Evolutionary conservation across 2,888 invertebrate species (phyloP), one percentile per base, ranked within the genome.

Genomic region (Athetis lepigone): DNA sequence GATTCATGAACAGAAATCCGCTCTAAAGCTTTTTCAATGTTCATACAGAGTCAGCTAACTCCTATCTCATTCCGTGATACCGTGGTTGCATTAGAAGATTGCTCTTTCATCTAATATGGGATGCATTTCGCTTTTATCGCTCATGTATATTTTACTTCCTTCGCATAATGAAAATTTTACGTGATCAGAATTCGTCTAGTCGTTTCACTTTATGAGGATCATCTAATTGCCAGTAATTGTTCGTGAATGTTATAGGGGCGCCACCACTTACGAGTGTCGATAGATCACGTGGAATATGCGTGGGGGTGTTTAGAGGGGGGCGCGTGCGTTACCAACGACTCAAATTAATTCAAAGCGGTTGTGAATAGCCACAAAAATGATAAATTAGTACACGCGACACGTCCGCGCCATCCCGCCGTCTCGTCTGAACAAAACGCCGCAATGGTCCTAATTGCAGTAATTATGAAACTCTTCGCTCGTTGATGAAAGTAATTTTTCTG

Each of bases 401-500:
- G 92, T 92, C 82, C 87, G 78, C 79, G 62, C 78, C 83, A 80
- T 82, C 79, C 82, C 72, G 73, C 72, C 82, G 82, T 82, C 83
- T 85, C 86, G 84, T 83, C 86, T 82, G 88, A 86, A 90, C 90
- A 89, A 90, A 90, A 89, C 88, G 85, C 86, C 84, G 87, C 88
- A 85, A 86, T 86, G 85, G 80, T 87, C 90, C 88, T 92, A 92
- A 92, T 92, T 91, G 89, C 91, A 84, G 90, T 90, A 89, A 92
- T 92, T 92, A 91, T 91, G 91, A 89, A 92, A 93, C 92, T 92
- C 93, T 92, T 93, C 90, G 90, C 90, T 88, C 89, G 89, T 87
- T 92, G 91, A 93, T 93, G 92, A 89, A 91, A 93, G 92, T 89
- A 90, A 93, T 94, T 93, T 92, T 92, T 92, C 90, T 90, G 90